These are phyloP conservation scores for Microplitis deprimator DNA, from an alignment of 2,888 invertebrate genomes.

Conservation along the genomic window DNA sequence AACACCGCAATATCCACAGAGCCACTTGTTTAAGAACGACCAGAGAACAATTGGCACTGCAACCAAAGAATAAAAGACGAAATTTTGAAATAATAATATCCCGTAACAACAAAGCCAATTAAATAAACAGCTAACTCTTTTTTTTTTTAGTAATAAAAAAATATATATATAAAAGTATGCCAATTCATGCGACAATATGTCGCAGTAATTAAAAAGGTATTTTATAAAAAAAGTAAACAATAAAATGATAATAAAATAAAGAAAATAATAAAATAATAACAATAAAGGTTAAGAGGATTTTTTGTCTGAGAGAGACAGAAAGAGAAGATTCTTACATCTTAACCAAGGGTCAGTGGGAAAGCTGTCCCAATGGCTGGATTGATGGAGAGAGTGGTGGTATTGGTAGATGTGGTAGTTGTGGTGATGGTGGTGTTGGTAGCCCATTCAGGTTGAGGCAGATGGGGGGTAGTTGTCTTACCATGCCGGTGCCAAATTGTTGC, in stretches of 20 bases:
- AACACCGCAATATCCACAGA: slow-evolving; percentile 45
- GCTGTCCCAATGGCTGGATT: slow-evolving; percentile 73
- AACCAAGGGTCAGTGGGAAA: slow-evolving; percentile 73
- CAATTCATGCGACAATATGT: background rate
- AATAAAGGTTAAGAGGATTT: slow-evolving; percentile 19
- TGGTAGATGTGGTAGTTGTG: slow-evolving; percentile 52
- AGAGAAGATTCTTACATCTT: slow-evolving; percentile 71
- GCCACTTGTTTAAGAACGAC: slow-evolving; percentile 64
- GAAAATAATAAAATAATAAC: background rate
- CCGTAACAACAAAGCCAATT: slow-evolving; percentile 16
- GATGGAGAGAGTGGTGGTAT: slow-evolving; percentile 71
- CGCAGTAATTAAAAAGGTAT: background rate
- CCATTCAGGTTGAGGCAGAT: slow-evolving; percentile 79
- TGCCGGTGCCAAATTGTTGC: slow-evolving; percentile 92
- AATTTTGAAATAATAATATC: slow-evolving; percentile 46
- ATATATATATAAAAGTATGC: slow-evolving; percentile 1
- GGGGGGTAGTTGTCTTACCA: slow-evolving; percentile 88
- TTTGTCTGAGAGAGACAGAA: slow-evolving; percentile 23
- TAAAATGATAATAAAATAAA: background rate
- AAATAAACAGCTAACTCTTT: slow-evolving; percentile 2
- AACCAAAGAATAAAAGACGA: slow-evolving; percentile 56
- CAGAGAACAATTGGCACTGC: slow-evolving; percentile 72
- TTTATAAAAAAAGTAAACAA: slow-evolving; percentile 6
- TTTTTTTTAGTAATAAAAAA: background rate
- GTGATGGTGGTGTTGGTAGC: slow-evolving; percentile 67